Evolutionary conservation across 2,888 invertebrate species (phyloP).

Genomic region (Andrena trimmerana): DNA sequence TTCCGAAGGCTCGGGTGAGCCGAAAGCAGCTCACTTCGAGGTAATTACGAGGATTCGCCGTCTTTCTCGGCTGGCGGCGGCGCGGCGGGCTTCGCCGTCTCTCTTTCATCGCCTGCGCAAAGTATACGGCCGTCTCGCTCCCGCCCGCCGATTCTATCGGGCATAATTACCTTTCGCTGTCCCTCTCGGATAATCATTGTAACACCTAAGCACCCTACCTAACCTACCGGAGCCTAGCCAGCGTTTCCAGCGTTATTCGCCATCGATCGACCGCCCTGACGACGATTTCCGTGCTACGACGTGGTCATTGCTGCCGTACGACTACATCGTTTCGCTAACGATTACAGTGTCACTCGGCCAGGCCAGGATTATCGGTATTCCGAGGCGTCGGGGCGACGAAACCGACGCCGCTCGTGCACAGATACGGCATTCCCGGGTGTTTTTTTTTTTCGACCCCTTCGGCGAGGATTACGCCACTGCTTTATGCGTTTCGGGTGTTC

Average conservation of each 20-base stretch:
- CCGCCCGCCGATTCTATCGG: constrained; percentile 82
- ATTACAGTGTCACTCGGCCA: constrained; percentile 69
- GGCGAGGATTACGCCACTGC: background rate
- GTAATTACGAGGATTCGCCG: constrained; percentile 83
- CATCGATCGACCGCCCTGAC: constrained; percentile 80
- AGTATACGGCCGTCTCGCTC: constrained; percentile 80
- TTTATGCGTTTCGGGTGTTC: background rate
- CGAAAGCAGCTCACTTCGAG: constrained; percentile 84
- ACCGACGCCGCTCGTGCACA: constrained; percentile 17
- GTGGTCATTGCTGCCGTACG: constrained; percentile 74
- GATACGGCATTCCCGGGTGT: constrained; percentile 9
- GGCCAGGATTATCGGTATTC: constrained; percentile 66
- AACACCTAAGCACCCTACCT: constrained; percentile 84
- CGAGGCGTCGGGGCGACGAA: constrained; percentile 33
- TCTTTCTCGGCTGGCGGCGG: constrained; percentile 71
- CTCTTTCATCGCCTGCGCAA: constrained; percentile 77
- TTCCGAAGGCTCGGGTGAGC: constrained; percentile 83
- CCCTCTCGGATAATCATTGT: constrained; percentile 85
- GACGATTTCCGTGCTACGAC: constrained; percentile 80
- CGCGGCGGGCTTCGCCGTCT: constrained; percentile 64
- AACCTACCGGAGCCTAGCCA: constrained; percentile 81
- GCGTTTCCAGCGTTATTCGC: constrained; percentile 81
- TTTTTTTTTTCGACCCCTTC: background rate
- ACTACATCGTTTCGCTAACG: constrained; percentile 74
- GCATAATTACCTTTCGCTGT: constrained; percentile 85